phyloP scores from a whole-genome alignment of 1,140 invertebrate genomes.

The Heliconius hewitsoni region DNA sequence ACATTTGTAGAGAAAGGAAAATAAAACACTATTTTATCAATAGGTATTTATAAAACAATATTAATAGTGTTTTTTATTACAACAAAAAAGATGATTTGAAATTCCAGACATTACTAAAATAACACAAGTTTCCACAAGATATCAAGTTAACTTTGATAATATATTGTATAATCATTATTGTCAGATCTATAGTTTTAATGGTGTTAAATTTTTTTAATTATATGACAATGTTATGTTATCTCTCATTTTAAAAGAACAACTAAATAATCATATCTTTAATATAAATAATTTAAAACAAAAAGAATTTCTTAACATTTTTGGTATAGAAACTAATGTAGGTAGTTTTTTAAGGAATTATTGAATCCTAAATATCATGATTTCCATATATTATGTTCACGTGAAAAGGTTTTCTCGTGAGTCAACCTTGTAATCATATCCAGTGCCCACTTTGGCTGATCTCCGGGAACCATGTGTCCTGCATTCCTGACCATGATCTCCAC shows the following conservation, averaged over 20 bases:
- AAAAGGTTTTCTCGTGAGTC: constrained; percentile 83
- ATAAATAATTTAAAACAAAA: no score
- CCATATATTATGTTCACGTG: constrained; percentile 23
- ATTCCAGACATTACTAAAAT: background rate
- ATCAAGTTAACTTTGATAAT: background rate
- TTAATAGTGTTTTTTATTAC: background rate
- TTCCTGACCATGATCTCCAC: constrained; percentile 90
- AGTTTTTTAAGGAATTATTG: background rate
- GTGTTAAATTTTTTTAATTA: no score
- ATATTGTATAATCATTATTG: background rate
- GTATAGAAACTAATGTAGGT: background rate
- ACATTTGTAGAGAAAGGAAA: background rate
- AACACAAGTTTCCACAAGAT: background rate
- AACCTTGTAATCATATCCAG: constrained; percentile 90
- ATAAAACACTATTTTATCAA: background rate
- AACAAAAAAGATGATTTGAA: background rate
- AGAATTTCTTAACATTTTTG: background rate
- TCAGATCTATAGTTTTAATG: no score
- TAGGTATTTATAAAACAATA: background rate
- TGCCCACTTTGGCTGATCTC: constrained; percentile 90
- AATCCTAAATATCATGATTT: background rate
- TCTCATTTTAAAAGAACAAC: no score
- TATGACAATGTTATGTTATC: no score
- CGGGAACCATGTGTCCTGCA: constrained; percentile 92
- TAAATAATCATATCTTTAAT: no score